Base-by-base conservation (phyloP, 2,888 invertebrate species). In the Caenorhabditis sp. region DNA sequence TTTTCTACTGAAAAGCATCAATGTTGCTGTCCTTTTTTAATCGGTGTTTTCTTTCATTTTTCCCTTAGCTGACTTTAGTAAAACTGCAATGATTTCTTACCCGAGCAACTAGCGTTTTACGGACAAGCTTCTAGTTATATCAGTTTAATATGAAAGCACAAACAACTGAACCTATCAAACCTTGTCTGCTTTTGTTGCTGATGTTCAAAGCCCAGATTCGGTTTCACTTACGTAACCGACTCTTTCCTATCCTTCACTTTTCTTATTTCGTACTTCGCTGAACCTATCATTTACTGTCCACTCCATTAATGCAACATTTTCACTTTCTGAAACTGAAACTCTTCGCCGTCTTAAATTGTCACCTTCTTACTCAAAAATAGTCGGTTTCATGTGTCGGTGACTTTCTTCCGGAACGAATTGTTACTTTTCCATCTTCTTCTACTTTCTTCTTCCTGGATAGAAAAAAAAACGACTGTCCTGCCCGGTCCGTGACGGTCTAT, bases 401-500 rank as follows among this genome's bases (percentile, higher is more conserved):
- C 19, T 47, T 47, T 49, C 54, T 31, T 31, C 35, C 77, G 41
- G 44, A 59, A 68, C 47, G 75, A 76, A 76, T 59, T 68, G 59
- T 68, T 76, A 49, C 75, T 44, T 47, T 49, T 26, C 44, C 44
- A 26, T 31, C 38, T 38, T n/a, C 61, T 44, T 47, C 28, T 64
- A 8, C 58, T 31, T 58, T 31, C 58, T 58, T 19, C 49, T 47
- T 47, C 47, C 47, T 47, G 47, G 47, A 19, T 47, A 63, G 64
- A 79, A 79, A 79, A 70, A 70, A 79, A 79, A 79, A 70, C 70
- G 79, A 54, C 70, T 79, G 70, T 70, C 79, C 79, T 49, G 64
- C 31, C 58, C 54, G 51, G 77, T 77, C 69, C 77, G 70, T 63
- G 79, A 70, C 70, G 64, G 63, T 79, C 79, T 79, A 79, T 79